A percentile compares a stretch with the other conserved stretches of the same genome.
These are phyloP conservation scores for Leptoclinus maculatus DNA, from an alignment of 2,797 vertebrate species.

Conservation along the genomic window DNA sequence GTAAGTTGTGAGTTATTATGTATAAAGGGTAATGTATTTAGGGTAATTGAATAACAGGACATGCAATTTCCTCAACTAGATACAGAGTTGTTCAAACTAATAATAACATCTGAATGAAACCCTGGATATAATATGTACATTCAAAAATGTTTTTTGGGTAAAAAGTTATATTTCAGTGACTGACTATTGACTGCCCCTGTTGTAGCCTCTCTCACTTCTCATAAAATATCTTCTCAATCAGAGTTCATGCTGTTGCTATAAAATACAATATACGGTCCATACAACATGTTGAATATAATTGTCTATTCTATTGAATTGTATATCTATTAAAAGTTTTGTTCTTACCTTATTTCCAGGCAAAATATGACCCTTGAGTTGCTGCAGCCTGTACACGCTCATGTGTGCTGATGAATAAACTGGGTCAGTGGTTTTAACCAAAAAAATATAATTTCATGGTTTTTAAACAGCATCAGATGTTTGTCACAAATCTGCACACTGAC, in stretches of 20 bases:
- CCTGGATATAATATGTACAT: background rate
- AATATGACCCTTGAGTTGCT: constrained; percentile 76
- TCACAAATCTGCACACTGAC: constrained; percentile 26
- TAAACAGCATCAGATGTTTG: constrained; percentile 29
- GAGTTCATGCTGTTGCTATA: background rate
- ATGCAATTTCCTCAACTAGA: background rate
- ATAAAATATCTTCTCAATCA: background rate
- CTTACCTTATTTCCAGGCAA: constrained; percentile 78
- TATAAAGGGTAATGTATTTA: background rate
- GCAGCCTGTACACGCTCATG: constrained; percentile 78
- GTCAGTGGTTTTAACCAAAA: constrained; percentile 26
- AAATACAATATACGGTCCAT: background rate
- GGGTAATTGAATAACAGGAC: background rate
- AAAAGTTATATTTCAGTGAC: background rate
- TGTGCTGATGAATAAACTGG: constrained; percentile 42
- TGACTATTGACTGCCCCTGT: background rate
- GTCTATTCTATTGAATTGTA: background rate
- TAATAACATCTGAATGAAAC: background rate
- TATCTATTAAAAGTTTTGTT: background rate
- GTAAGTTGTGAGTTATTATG: background rate
- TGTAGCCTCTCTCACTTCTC: background rate
- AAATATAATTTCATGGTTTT: constrained; percentile 46
- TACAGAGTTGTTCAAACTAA: background rate
- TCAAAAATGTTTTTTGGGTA: background rate
- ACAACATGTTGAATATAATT: background rate